Evolutionary conservation across 2,113 vertebrate genomes (phyloP).

Genomic region (Bostrychus sinensis): DNA sequence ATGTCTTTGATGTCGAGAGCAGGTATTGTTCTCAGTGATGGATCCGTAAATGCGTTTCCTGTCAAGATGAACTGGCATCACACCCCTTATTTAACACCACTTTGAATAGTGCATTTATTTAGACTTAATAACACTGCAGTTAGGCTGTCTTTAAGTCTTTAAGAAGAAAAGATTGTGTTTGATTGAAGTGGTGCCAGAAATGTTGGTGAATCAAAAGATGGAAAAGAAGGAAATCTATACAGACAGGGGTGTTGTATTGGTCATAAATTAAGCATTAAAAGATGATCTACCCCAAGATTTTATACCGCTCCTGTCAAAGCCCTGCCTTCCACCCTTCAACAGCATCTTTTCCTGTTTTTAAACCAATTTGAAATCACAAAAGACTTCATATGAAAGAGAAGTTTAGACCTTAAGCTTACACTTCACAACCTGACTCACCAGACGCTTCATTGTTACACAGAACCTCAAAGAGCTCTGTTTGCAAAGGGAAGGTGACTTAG

Average conservation of each 20-base stretch:
- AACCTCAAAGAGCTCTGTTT: too few relatives aligned
- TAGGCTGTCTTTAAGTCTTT: background rate
- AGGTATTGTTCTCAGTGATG: constrained; percentile 18
- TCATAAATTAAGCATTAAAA: background rate
- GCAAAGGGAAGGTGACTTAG: too few relatives aligned
- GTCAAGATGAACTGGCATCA: background rate
- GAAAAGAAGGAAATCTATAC: too few relatives aligned
- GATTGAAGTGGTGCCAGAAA: constrained; percentile 11
- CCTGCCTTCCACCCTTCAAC: too few relatives aligned
- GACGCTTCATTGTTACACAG: too few relatives aligned
- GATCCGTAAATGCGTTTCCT: background rate
- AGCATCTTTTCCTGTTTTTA: too few relatives aligned
- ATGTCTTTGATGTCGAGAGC: constrained; percentile 21
- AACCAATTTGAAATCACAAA: background rate
- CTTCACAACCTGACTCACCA: too few relatives aligned
- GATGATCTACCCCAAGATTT: too few relatives aligned
- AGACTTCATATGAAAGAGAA: background rate
- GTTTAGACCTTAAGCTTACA: too few relatives aligned
- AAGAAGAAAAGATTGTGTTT: background rate
- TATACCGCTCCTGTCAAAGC: too few relatives aligned
- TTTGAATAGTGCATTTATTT: background rate
- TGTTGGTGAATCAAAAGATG: constrained; percentile 2
- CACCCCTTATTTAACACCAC: background rate
- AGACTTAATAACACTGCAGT: background rate
- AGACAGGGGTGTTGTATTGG: background rate